These are phyloP conservation scores for Tetragonula carbonaria DNA, from an alignment of 2,888 invertebrate genomes.

Conservation along the genomic window DNA sequence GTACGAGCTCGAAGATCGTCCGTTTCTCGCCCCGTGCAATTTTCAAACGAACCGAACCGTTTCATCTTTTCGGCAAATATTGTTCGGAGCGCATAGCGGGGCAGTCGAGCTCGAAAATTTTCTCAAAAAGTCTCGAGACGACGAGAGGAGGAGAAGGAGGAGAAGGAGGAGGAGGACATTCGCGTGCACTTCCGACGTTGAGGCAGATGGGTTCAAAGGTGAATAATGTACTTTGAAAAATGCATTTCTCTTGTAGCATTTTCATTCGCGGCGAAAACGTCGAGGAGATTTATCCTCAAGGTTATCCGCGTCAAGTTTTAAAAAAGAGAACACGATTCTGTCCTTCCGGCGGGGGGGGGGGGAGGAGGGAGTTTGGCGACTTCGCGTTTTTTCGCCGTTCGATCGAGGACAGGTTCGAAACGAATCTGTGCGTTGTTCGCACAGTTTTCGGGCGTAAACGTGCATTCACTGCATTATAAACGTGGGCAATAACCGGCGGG, in stretches of 20 bases:
- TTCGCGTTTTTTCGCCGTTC: background rate
- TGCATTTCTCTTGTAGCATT: conserved; percentile 27
- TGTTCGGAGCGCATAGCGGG: background rate
- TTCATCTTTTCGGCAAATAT: conserved; percentile 12
- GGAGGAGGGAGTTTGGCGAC: too few relatives aligned
- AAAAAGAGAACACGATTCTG: background rate
- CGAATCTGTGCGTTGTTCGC: background rate
- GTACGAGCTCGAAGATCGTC: conserved; percentile 14
- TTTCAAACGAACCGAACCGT: conserved; percentile 27
- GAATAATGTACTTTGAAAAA: conserved; percentile 36
- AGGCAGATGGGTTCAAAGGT: conserved; percentile 11
- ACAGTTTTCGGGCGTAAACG: background rate
- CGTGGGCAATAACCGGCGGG: background rate
- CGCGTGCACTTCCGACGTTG: background rate
- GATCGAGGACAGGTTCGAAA: background rate
- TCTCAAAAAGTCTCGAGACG: background rate
- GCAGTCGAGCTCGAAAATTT: background rate
- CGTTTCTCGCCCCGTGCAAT: conserved; percentile 9
- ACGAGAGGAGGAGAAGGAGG: background rate
- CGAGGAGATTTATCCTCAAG: conserved; percentile 7
- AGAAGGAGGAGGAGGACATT: too few relatives aligned
- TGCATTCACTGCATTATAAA: background rate
- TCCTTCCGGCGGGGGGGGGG: too few relatives aligned
- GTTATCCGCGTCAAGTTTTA: conserved; percentile 6
- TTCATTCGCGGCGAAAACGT: conserved; percentile 4